These are phyloP conservation scores for Hylomyscus alleni DNA, from an alignment of 2,797 vertebrate species.

Conservation along the genomic window DNA sequence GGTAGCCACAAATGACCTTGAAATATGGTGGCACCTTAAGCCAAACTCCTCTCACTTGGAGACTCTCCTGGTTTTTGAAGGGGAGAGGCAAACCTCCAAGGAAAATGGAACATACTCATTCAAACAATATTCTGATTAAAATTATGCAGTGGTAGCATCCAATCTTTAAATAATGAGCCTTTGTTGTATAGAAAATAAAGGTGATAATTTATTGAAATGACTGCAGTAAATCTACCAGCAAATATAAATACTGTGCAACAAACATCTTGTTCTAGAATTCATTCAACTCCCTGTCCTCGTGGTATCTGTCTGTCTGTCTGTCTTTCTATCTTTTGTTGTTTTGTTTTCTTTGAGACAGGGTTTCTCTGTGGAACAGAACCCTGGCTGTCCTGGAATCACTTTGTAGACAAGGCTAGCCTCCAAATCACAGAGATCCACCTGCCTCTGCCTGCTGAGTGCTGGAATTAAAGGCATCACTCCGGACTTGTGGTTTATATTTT, in stretches of 20 bases:
- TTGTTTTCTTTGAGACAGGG: background rate
- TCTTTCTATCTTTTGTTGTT: background rate
- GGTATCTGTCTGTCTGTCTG: background rate
- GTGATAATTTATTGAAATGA: background rate
- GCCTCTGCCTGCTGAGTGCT: background rate
- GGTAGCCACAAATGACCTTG: background rate
- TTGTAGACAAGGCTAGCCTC: background rate
- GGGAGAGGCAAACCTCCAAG: conserved; percentile 2
- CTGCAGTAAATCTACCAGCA: conserved; percentile 43
- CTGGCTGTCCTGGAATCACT: background rate
- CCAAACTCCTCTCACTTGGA: background rate
- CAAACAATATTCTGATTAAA: background rate
- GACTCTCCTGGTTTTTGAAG: conserved; percentile 30
- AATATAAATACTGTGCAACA: conserved; percentile 12
- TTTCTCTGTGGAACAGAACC: background rate
- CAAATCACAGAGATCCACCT: background rate
- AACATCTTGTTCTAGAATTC: conserved; percentile 5
- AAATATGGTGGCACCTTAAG: background rate
- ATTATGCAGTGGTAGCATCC: background rate
- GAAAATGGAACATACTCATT: background rate
- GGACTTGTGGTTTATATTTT: conserved; percentile 40
- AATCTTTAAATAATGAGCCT: background rate
- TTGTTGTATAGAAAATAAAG: conserved; percentile 30
- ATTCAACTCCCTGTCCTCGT: background rate
- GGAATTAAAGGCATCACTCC: background rate